Evolutionary conservation across 2,797 vertebrate genomes (phyloP).

Genomic region (Arnoldichthys spilopterus): DNA sequence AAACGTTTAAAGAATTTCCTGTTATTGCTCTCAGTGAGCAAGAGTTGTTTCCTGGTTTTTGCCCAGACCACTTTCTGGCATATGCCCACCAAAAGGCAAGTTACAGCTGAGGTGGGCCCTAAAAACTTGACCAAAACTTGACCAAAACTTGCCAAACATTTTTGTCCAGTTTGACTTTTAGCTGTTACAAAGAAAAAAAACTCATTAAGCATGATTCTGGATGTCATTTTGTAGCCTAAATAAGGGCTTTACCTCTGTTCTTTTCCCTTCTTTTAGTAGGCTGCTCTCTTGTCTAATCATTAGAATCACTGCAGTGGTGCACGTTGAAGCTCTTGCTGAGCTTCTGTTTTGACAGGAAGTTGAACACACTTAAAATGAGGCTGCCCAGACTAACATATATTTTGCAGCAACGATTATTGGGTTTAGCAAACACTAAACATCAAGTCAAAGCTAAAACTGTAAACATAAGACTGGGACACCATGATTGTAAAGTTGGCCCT

Average conservation of each 20-base stretch:
- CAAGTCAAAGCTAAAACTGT: slow-evolving; percentile 14
- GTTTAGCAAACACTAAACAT: slow-evolving; percentile 20
- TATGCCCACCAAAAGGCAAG: slow-evolving; percentile 33
- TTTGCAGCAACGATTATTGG: slow-evolving; percentile 48
- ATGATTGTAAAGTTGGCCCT: slow-evolving; percentile 37
- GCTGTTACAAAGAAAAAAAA: neutral
- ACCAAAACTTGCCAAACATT: slow-evolving; percentile 7
- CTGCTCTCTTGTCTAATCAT: slow-evolving; percentile 34
- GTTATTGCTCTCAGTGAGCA: slow-evolving; percentile 47
- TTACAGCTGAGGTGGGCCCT: slow-evolving; percentile 29
- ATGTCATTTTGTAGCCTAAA: slow-evolving; percentile 7
- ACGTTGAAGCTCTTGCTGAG: slow-evolving; percentile 38
- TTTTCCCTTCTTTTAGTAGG: slow-evolving; percentile 1
- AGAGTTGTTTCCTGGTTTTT: slow-evolving; percentile 45
- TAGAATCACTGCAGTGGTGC: slow-evolving; percentile 31
- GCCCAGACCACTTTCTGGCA: slow-evolving; percentile 36
- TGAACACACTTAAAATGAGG: slow-evolving; percentile 44
- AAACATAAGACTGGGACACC: slow-evolving; percentile 31
- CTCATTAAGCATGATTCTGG: neutral
- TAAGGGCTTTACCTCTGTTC: slow-evolving; percentile 12
- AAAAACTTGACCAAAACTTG: neutral
- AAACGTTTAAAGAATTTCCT: slow-evolving; percentile 52
- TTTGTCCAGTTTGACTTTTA: slow-evolving; percentile 10
- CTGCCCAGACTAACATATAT: slow-evolving; percentile 47
- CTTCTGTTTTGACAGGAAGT: slow-evolving; percentile 46